These are phyloP conservation scores for Sinohyriopsis cumingii DNA, from an alignment of 2,888 invertebrate genomes.

Conservation along the genomic window DNA sequence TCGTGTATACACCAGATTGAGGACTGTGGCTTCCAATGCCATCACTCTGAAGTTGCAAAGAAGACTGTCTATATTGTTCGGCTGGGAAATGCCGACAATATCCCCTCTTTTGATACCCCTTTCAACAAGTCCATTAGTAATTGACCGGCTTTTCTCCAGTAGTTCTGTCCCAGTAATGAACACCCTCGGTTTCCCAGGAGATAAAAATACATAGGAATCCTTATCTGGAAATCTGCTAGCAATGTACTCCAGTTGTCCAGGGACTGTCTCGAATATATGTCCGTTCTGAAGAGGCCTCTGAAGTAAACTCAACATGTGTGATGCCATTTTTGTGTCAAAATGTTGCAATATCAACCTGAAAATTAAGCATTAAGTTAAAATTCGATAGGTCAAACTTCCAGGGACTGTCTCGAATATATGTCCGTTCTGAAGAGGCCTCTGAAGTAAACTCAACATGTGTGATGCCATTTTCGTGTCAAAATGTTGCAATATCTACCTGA, in stretches of 20 bases:
- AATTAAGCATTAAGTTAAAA: too few relatives aligned
- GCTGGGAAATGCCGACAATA: constrained; percentile 18
- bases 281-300: constrained; percentile 2
- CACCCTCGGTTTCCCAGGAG: constrained; percentile 13
- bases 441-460: not conserved
- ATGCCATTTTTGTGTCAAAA: too few relatives aligned
- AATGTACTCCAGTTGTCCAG: constrained; percentile 6
- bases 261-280: constrained; percentile 3
- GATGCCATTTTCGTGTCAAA: too few relatives aligned
- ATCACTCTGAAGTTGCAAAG: constrained; percentile 20
- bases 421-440: not conserved
- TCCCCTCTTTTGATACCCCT: constrained; percentile 21
- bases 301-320: too few relatives aligned
- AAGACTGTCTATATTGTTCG: constrained; percentile 19
- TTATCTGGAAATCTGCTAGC: constrained; percentile 13
- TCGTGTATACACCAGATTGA: constrained; percentile 4
- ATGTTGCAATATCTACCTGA: too few relatives aligned
- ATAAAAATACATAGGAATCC: constrained; percentile 21
- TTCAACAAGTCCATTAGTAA: constrained; percentile 12
- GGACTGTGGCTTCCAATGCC: constrained; percentile 10
- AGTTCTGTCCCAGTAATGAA: constrained; percentile 12
- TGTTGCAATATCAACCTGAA: too few relatives aligned
- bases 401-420: constrained; percentile 5
- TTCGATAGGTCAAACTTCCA: too few relatives aligned
- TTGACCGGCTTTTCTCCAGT: not conserved